Evolutionary conservation across 2,113 vertebrate genomes (phyloP), one percentile per base, ranked within the genome.

Genomic region (Baryphthengus martii): DNA sequence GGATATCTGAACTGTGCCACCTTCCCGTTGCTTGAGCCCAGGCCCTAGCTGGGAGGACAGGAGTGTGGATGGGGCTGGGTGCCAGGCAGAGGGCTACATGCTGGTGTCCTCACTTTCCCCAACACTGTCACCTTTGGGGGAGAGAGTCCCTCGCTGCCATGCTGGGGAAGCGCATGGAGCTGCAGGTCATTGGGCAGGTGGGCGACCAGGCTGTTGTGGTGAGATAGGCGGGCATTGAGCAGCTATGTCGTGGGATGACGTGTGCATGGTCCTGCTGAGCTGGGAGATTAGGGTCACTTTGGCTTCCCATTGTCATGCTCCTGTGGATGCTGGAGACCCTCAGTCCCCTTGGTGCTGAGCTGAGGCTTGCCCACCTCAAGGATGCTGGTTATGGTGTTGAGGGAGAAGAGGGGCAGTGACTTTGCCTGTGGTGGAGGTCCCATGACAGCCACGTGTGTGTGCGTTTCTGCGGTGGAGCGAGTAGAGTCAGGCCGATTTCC

Each of bases 181-280:
- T 40, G 35, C 0, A 0, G 24, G 21, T 33, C 2, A 0, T 31
- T 35, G 33, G 4, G 2, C 49, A 42, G 52, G 39, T 28, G 45
- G 52, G 3, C 67, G 44, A 26, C 20, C 13, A 3, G 74, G 9
- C 39, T 0, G 0, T 56, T n/a, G 33, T 71, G 53, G 35, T 74
- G 75, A 77, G 47, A 3, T 9, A 5, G 37, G 12, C 53, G 74
- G 33, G 10, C 2, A 5, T 39, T 87, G 26, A 61, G 29, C 76
- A 83, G 62, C 39, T n/a, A 1, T 37, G 39, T 65, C 3, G 3
- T 9, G 25, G 74, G 35, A 17, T 0, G 5, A 23, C 2, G 2
- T 5, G 26, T 44, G 33, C 26, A 2, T 12, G 4, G n/a, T 33
- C 42, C 68, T 33, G 39, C 35, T 59, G 55, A 65, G 50, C 65